phyloP scores from a whole-genome alignment of 2,888 invertebrate genomes.

The Exephanes ischioxanthus region DNA sequence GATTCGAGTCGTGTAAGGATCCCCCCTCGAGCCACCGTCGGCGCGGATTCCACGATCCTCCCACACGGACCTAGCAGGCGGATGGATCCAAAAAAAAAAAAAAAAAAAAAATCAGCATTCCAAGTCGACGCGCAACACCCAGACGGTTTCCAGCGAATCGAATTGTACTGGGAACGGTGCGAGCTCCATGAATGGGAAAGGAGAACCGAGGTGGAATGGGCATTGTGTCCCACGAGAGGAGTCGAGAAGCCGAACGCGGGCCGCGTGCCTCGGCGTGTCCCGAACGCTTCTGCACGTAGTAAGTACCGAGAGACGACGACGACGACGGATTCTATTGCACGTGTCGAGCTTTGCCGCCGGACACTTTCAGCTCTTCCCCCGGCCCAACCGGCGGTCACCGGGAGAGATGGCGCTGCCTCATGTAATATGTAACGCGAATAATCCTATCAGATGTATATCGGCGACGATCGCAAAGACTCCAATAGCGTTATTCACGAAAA shows the following conservation, averaged over 20 bases:
- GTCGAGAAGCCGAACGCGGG: neutral
- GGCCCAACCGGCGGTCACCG: too few species aligned
- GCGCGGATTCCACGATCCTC: neutral
- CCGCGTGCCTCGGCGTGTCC: slow-evolving; percentile 67
- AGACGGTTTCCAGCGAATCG: slow-evolving; percentile 80
- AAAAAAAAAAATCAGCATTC: slow-evolving; percentile 76
- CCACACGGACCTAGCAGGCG: neutral
- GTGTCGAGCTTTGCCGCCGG: slow-evolving; percentile 51
- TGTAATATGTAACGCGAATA: slow-evolving; percentile 69
- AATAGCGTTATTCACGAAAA: slow-evolving; percentile 36
- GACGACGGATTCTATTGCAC: slow-evolving; percentile 57
- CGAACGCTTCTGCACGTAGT: slow-evolving; percentile 67
- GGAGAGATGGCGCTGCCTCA: slow-evolving; percentile 40
- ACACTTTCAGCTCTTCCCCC: neutral
- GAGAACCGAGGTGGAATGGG: slow-evolving; percentile 40
- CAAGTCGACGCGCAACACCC: slow-evolving; percentile 71
- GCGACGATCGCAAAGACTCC: slow-evolving; percentile 60
- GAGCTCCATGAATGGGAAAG: slow-evolving; percentile 76
- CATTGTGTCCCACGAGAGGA: slow-evolving; percentile 76
- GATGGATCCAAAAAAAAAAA: slow-evolving; percentile 38
- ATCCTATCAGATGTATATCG: slow-evolving; percentile 67
- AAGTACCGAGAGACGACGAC: slow-evolving; percentile 31
- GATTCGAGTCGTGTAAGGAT: slow-evolving; percentile 68
- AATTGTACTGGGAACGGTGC: slow-evolving; percentile 79
- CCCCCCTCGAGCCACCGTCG: slow-evolving; percentile 41